Evolutionary conservation across 2,888 invertebrate species (phyloP).

Genomic region (Clivina fossor): DNA sequence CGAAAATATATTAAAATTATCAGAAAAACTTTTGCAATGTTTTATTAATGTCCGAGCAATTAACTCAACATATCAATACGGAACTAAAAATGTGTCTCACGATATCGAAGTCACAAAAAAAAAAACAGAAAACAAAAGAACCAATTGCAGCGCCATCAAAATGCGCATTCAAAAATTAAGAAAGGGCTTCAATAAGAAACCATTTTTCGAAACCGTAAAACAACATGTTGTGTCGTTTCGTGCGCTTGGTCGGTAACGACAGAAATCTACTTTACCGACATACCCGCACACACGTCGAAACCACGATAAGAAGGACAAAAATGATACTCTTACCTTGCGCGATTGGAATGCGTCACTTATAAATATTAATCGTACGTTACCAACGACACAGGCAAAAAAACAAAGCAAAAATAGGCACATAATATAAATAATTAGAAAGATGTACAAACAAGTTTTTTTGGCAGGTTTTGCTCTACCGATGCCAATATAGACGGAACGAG

Average conservation of each 20-base stretch:
- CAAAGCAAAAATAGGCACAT: too few species aligned
- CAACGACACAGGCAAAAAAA: constrained; percentile 18
- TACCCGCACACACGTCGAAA: too few species aligned
- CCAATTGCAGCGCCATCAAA: constrained; percentile 14
- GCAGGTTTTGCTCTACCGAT: too few species aligned
- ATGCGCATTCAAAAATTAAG: constrained; percentile 30
- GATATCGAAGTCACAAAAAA: constrained; percentile 3
- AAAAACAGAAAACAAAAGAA: constrained; percentile 20
- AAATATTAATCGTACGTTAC: constrained; percentile 29
- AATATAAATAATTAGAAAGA: constrained; percentile 32
- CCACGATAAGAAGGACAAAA: too few species aligned
- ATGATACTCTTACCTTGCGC: too few species aligned
- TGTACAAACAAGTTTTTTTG: constrained; percentile 27
- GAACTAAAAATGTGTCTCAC: constrained; percentile 8
- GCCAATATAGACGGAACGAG: too few species aligned
- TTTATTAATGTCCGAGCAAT: constrained; percentile 24
- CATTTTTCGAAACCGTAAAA: too few species aligned
- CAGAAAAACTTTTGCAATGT: constrained; percentile 23
- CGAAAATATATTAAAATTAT: constrained; percentile 3
- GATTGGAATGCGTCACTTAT: constrained; percentile 25
- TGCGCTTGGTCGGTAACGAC: too few species aligned
- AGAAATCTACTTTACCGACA: too few species aligned
- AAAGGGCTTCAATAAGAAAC: constrained; percentile 17
- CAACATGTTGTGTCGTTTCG: too few species aligned
- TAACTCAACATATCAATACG: constrained; percentile 29